Evolutionary conservation across 1,140 invertebrate genomes (phyloP).

Genomic region (Dendrolimus punctatus): DNA sequence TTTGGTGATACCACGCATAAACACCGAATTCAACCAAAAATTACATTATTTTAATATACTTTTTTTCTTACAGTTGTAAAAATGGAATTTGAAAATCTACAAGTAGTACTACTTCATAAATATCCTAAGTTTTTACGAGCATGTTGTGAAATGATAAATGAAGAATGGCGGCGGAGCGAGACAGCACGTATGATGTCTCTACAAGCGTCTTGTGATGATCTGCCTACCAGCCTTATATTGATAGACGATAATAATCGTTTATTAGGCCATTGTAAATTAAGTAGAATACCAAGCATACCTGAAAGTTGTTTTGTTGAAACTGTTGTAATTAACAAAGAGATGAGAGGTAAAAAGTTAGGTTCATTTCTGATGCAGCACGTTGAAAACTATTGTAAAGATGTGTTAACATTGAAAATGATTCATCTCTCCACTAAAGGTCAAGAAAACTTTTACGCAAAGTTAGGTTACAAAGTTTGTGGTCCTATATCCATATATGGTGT

Average conservation of each 20-base stretch:
- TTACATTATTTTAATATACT: neutral
- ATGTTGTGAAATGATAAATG: slow-evolving; percentile 83
- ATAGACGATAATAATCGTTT: slow-evolving; percentile 73
- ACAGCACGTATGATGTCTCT: slow-evolving; percentile 81
- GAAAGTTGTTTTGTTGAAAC: slow-evolving; percentile 83
- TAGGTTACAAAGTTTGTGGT: slow-evolving; percentile 80
- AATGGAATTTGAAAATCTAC: slow-evolving; percentile 37
- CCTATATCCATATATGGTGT: slow-evolving; percentile 79
- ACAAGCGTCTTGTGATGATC: slow-evolving; percentile 77
- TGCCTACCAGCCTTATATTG: slow-evolving; percentile 82
- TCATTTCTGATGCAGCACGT: slow-evolving; percentile 78
- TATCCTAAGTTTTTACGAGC: slow-evolving; percentile 77
- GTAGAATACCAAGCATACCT: slow-evolving; percentile 75
- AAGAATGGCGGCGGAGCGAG: slow-evolving; percentile 85
- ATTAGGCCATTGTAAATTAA: slow-evolving; percentile 84
- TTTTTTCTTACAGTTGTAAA: slow-evolving; percentile 16
- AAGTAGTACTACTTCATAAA: slow-evolving; percentile 78
- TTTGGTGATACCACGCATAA: too few species aligned
- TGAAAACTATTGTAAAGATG: slow-evolving; percentile 78
- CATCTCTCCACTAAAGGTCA: slow-evolving; percentile 85
- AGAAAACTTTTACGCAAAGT: slow-evolving; percentile 83
- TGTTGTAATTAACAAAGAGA: slow-evolving; percentile 79
- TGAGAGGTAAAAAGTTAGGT: slow-evolving; percentile 82
- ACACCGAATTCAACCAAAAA: too few species aligned
- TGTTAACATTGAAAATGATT: slow-evolving; percentile 74